Evolutionary conservation across 1,140 invertebrate genomes (phyloP), one percentile per base, ranked within the genome.

Genomic region (Pissodes strobi): DNA sequence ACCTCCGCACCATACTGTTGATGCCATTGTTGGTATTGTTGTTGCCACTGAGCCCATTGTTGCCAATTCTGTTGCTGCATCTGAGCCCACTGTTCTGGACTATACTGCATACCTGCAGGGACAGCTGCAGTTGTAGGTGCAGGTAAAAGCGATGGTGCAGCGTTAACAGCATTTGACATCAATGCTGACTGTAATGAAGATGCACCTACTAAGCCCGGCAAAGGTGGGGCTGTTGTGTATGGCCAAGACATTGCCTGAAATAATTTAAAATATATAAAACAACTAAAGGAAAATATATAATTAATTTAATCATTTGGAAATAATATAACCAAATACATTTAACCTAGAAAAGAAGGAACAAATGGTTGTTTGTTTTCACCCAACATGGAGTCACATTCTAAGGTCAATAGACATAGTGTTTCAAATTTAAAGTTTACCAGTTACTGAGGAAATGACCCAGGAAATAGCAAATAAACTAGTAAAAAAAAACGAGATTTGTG

Each of bases 11-110:
- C 89, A 78, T 90, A 91, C 72, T 91, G 88, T 41, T 85, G 84
- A 74, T 92, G 90, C 90, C 90, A 93, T 71, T 91, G 90, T 38
- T 89, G 86, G 74, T 90, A 92, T 70, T 92, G 90, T 71, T 90
- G 88, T 73, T 92, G 89, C 88, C 90, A 92, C 65, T 89, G 88
- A 25, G 88, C 84, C 90, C 90, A 92, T 70, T 92, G 89, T 52
- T 89, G 84, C 90, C 90, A 92, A 71, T 90, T 89, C 74, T 91
- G 89, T 67, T 89, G 87, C 74, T 91, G 89, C 58, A 85, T 69
- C 62, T 77, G 74, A 10, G 73, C 69, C 72, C 88, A 90, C 75
- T 90, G 88, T 53, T 90, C 88, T 6, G 86, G 69, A 9, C 86
- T 86, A 66, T 88, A 90, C 10, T 85, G 84, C 52, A 82, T 82